Evolutionary conservation across 1,140 invertebrate species (phyloP).

Genomic region (Diachasma alloeum): DNA sequence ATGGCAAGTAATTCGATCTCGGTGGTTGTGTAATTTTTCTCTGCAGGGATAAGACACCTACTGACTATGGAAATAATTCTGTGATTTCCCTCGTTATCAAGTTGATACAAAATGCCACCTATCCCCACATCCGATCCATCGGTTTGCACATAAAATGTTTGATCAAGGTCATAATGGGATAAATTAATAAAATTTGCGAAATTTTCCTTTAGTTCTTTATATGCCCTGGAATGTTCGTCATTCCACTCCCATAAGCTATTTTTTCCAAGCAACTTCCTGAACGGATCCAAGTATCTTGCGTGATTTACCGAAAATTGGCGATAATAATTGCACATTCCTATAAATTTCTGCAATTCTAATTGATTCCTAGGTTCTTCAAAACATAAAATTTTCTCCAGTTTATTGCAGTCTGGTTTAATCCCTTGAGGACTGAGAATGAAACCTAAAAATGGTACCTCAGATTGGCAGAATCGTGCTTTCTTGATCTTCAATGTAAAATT

Average conservation of each 20-base stretch:
- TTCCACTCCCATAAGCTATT: too few relatives aligned
- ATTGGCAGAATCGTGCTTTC: not conserved
- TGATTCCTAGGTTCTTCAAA: conserved; percentile 4
- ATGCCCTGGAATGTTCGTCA: not conserved
- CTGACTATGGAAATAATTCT: not conserved
- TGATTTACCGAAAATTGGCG: not conserved
- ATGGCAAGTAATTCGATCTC: not conserved
- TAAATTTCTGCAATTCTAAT: not conserved
- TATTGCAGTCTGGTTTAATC: not conserved
- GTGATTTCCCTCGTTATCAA: not conserved
- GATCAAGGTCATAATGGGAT: not conserved
- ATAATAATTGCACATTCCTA: conserved; percentile 17
- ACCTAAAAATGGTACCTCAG: not conserved
- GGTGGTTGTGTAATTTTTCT: not conserved
- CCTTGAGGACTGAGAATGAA: conserved; percentile 1
- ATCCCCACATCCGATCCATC: conserved; percentile 3
- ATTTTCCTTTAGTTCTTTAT: not conserved
- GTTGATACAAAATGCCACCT: not conserved
- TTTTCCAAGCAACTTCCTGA: conserved; percentile 4
- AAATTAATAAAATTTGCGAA: not conserved
- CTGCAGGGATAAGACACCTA: not conserved
- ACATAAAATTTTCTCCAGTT: not conserved
- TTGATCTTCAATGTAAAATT: not conserved
- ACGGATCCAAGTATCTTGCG: conserved; percentile 2
- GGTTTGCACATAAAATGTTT: not conserved